Evolutionary conservation across 2,113 vertebrate genomes (phyloP).

Genomic region (Daboia siamensis): DNA sequence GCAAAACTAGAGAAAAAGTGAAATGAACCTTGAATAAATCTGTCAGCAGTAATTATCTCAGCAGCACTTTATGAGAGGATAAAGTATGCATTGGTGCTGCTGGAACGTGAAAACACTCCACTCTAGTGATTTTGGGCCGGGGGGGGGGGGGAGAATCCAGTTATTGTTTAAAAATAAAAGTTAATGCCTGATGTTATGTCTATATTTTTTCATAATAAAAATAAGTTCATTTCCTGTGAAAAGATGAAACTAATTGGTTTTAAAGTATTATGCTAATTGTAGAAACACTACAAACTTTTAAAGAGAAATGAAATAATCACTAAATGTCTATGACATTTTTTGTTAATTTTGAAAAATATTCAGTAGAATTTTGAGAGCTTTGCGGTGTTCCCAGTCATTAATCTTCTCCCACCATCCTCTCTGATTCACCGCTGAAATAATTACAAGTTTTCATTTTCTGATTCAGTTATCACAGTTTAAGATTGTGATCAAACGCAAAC

Average conservation of each 20-base stretch:
- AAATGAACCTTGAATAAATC: conserved; percentile 90
- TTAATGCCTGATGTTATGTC: conserved; percentile 62
- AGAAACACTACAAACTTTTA: conserved; percentile 36
- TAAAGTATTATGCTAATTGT: conserved; percentile 38
- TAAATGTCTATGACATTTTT: conserved; percentile 36
- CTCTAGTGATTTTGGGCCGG: conserved; percentile 45
- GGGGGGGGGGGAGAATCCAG: conserved; percentile 45
- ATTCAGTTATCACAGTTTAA: neutral
- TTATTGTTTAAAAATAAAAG: conserved; percentile 67
- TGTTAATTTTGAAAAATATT: conserved; percentile 38
- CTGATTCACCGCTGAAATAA: neutral
- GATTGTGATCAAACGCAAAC: neutral
- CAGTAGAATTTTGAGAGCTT: conserved; percentile 41
- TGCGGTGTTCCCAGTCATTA: neutral
- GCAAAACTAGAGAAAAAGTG: conserved; percentile 83
- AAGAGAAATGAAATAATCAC: conserved; percentile 16
- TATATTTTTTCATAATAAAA: conserved; percentile 45
- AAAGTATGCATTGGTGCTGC: conserved; percentile 75
- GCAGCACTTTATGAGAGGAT: conserved; percentile 74
- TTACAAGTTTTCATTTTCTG: neutral
- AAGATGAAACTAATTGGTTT: conserved; percentile 48
- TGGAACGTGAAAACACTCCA: conserved; percentile 72
- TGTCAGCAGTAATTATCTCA: conserved; percentile 98
- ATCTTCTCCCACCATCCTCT: neutral
- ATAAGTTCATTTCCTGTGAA: conserved; percentile 58